These are phyloP conservation scores for Puma concolor DNA, from an alignment of 2,113 vertebrate genomes.

Conservation along the genomic window DNA sequence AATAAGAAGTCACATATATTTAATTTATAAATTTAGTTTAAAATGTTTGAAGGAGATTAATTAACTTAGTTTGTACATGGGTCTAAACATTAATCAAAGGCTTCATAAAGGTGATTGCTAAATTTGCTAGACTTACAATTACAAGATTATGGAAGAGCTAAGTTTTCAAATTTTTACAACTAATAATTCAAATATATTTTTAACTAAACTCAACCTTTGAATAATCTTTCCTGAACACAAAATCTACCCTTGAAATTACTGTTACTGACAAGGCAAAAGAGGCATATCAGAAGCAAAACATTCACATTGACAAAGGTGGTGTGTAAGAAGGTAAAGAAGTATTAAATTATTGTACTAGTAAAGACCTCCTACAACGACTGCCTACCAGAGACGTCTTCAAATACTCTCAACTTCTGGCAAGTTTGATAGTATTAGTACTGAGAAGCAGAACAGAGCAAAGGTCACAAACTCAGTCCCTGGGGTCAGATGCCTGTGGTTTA, in stretches of 20 bases:
- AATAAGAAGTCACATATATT: constrained; percentile 64
- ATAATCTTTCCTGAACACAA: not conserved
- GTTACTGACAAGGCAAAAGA: not conserved
- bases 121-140: constrained; percentile 62
- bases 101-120: constrained; percentile 66
- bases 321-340: not conserved
- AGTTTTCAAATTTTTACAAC: constrained; percentile 40
- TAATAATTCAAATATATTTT: constrained; percentile 62
- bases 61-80: constrained; percentile 65
- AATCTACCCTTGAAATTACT: not conserved
- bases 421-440: not conserved
- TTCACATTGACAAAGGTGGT: not conserved
- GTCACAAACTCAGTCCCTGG: not conserved
- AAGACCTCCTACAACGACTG: not conserved
- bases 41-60: constrained; percentile 69
- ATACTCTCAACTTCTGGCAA: not conserved
- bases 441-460: not conserved
- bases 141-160: constrained; percentile 53
- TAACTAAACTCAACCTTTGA: not conserved
- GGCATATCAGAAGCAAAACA: not conserved
- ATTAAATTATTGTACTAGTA: not conserved
- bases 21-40: constrained; percentile 66
- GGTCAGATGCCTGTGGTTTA: not conserved
- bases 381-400: not conserved
- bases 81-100: constrained; percentile 70